phyloP scores from a whole-genome alignment of 1,140 invertebrate species.

The Eubasilissa regina region DNA sequence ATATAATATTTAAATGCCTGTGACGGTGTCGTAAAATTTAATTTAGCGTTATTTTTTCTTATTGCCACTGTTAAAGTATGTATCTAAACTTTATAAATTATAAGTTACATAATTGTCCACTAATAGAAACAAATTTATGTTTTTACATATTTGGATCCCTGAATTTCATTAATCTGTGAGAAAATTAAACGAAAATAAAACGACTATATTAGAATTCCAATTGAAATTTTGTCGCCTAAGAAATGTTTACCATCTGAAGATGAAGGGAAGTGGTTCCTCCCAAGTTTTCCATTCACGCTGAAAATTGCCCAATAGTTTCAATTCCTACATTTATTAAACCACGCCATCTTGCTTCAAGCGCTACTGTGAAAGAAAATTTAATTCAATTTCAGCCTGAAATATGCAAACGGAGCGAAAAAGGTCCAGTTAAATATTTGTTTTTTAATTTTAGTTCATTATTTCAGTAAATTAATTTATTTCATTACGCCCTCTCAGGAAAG shows the following conservation, averaged over 20 bases:
- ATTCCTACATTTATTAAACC: constrained; percentile 45
- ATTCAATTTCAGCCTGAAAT: constrained; percentile 30
- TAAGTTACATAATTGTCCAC: no score
- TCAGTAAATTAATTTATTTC: constrained; percentile 25
- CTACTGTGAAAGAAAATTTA: constrained; percentile 34
- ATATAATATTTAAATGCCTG: no score
- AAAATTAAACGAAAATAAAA: no score
- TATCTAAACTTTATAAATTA: no score
- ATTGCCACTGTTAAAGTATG: no score
- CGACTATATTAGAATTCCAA: constrained; percentile 14
- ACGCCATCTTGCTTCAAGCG: constrained; percentile 20
- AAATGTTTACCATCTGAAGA: constrained; percentile 38
- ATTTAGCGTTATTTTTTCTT: no score
- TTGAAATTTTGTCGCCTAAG: constrained; percentile 39
- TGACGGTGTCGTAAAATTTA: no score
- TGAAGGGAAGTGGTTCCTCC: constrained; percentile 9
- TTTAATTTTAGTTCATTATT: constrained; percentile 31
- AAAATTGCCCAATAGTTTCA: constrained; percentile 44
- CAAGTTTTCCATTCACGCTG: constrained; percentile 39
- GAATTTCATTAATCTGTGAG: no score
- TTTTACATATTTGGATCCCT: no score
- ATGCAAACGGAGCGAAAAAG: constrained; percentile 33
- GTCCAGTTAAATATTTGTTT: constrained; percentile 21
- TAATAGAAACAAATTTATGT: no score
- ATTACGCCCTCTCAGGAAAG: neutral